phyloP scores from a whole-genome alignment of 2,797 vertebrate species.

The Bovichtus variegatus region DNA sequence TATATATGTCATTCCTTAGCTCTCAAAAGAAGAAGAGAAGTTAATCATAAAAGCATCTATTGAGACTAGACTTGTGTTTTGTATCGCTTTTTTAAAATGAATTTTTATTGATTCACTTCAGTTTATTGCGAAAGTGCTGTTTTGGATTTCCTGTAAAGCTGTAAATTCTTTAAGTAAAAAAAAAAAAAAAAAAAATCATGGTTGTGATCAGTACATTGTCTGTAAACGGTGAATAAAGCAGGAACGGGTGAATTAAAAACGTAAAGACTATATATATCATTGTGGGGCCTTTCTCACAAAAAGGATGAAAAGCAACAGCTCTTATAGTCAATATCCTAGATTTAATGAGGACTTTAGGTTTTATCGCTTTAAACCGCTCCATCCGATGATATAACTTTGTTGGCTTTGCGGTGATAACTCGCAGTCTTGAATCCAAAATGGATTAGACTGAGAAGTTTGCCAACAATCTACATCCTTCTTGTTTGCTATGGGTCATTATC shows the following conservation, averaged over 20 bases:
- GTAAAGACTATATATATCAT: neutral
- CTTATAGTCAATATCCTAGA: neutral
- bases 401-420: neutral
- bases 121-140: constrained; percentile 15
- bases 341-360: constrained; percentile 13
- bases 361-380: neutral
- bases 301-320: neutral
- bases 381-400: neutral
- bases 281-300: neutral
- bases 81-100: neutral
- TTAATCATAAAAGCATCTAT: neutral
- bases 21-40: neutral
- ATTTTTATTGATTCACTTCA: constrained; percentile 10
- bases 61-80: neutral
- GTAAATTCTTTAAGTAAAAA: constrained; percentile 32
- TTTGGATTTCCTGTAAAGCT: constrained; percentile 29
- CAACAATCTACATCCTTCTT: constrained; percentile 4
- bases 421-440: neutral
- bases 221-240: neutral
- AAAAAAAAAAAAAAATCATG: neutral
- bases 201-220: neutral
- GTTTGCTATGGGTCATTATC: constrained; percentile 25
- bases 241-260: neutral
- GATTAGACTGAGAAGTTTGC: constrained; percentile 3
- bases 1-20: constrained; percentile 10